Conservation (phyloP, 2,888 invertebrate species). For the Tuberolachnus salignus region DNA sequence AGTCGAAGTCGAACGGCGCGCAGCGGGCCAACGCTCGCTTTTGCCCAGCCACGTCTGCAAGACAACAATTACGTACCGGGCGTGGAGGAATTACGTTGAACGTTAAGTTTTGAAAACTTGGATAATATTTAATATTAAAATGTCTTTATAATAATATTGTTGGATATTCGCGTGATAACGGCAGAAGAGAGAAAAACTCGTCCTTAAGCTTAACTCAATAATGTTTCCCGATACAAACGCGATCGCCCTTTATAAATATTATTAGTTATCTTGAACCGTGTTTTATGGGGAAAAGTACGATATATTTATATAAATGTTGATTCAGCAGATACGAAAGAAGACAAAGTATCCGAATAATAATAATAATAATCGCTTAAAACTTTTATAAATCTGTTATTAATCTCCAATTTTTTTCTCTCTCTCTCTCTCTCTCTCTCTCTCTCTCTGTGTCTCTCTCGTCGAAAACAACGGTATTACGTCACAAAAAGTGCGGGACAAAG, state of each 20-base stretch:
- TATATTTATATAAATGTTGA: background rate
- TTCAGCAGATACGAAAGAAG: background rate
- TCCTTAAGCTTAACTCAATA: background rate
- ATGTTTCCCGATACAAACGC: background rate
- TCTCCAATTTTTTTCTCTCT: slow-evolving; percentile 22
- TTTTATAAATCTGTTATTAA: slow-evolving; percentile 55
- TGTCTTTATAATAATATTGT: no score
- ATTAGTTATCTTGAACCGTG: no score
- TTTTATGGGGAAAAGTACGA: background rate
- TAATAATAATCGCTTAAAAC: slow-evolving; percentile 43
- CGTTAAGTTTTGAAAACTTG: background rate
- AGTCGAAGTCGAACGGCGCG: slow-evolving; percentile 15
- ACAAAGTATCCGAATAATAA: slow-evolving; percentile 18
- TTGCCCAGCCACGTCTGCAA: background rate
- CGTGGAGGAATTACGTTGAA: background rate
- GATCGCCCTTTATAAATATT: background rate
- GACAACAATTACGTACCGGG: background rate
- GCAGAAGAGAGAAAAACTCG: no score
- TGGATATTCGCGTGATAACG: no score
- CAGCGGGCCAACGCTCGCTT: background rate
- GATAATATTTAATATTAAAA: background rate
- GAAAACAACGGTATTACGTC: slow-evolving; percentile 52
- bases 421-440: no score
- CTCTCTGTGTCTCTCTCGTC: no score
- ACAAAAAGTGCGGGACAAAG: slow-evolving; percentile 43